Evolutionary conservation across 2,113 vertebrate species (phyloP), one percentile per base, ranked within the genome.

Genomic region (Hipposideros armiger): DNA sequence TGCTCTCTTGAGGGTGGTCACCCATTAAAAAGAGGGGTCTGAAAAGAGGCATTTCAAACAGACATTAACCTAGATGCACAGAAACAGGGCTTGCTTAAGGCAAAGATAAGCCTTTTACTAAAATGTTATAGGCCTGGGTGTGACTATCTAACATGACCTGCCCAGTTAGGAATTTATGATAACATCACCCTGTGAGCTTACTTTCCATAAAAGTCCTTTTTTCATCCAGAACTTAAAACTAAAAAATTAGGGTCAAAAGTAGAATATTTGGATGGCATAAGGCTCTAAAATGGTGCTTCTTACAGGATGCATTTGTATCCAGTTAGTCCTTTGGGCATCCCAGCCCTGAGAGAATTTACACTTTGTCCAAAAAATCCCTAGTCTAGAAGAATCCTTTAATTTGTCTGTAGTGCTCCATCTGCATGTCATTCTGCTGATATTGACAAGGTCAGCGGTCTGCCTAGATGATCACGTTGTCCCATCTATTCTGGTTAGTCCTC

Each of bases 321-420:
- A 81, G 3, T 30, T 73, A 60, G 16, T 87, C 26, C 6, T 87
- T 64, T 19, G 22, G 91, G 7, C 2, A 62, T 93, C 94, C 4
- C 20, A 93, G 84, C 14, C 6, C 50, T 88, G 42, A 85, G 14
- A 47, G 91, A 56, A 30, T 7, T 14, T 96, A 80, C 1, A 50
- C 64, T 73, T 95, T 70, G 66, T 50, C 45, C n/a, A 73, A 50
- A 91, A 81, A 91, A 56, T 93, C 7, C 19, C 26, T 77, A 24
- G 5, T 54, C 28, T 58, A 58, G 32, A 92, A 64, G 45, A 67
- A 76, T 52, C 2, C 1, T 74, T 74, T 72, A 19, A 40, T 92
- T 42, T 88, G 0, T 47, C 62, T 24, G 7, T n/a, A 64, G 22
- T 50, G 32, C 3, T 88, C 62, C 60, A 22, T 42, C 32, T 13